Base-by-base conservation (phyloP, 1,140 invertebrate species). In the Episyrphus balteatus region DNA sequence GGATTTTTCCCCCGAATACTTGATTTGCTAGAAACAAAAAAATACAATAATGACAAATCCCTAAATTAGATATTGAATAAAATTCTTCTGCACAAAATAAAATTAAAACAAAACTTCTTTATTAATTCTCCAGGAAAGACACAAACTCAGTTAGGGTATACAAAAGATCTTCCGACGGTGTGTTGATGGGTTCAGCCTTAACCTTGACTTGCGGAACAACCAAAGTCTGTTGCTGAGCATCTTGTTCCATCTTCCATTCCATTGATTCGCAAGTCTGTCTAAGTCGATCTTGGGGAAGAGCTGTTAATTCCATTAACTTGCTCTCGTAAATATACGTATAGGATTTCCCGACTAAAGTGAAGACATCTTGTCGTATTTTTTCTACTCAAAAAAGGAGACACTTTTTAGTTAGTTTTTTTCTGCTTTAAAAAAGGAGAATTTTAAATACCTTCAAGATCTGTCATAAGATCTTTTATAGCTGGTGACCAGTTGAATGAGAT, bases 141-240 rank as follows among this genome's bases (percentile, higher is more conserved):
- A 61, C 59, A 51, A 61, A 61, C 19, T 61, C 59, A 5, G 59
- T 61, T 42, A 61, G 39, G 26, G 61, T 61, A 17, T 61, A 53
- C 49, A 61, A 50, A 34, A 61, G 59, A 33, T 61, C 59, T 42
- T 61, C 59, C 3, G 36, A 37, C 6, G 18, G 52, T 36, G 13
- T 44, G 13, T 37, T 45, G 9, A 55, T 46, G 8, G 50, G 33
- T 0, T 43, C 14, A 37, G 48, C 40, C 37, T 62, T 61, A 13
- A 59, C 59, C 15, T 57, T 37, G 11, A 50, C 38, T n/a, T 45
- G 18, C 12, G 47, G 36, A 3, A 15, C 36, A n/a, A 15, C 36
- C 15, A 15, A 59, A 5, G 56, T 57, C 32, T 59, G 53, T n/a
- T 52, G 13, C 15, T 15, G 13, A 15, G 36, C 36, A 37, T n/a